Percentiles rank a stretch among this genome's conserved stretches.
Evolutionary conservation across 2,888 invertebrate species (phyloP).

Genomic region (Willowsia nigromaculata): DNA sequence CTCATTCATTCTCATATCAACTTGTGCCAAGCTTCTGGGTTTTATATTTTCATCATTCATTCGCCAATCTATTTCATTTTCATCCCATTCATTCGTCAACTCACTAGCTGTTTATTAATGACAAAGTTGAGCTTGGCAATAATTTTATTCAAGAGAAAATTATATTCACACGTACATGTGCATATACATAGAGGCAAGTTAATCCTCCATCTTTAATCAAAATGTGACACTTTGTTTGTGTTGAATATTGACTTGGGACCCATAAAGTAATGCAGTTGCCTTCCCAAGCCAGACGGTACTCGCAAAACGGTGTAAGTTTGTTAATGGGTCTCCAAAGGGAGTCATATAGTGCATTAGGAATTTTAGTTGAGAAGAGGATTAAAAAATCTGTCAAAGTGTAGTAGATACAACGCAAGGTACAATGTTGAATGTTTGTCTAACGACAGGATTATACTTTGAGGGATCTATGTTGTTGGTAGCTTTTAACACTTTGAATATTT

Average conservation of each 20-base stretch:
- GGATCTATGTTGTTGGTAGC: conserved; percentile 33
- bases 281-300: not conserved
- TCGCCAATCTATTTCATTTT: conserved; percentile 33
- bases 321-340: conserved; percentile 68
- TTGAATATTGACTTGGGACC: conserved; percentile 49
- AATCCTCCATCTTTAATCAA: conserved; percentile 77
- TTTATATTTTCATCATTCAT: conserved; percentile 47
- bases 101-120: conserved; percentile 8
- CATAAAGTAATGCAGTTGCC: conserved; percentile 44
- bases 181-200: conserved; percentile 30
- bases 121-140: not conserved
- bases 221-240: conserved; percentile 76
- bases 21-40: conserved; percentile 39
- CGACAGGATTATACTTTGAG: not conserved
- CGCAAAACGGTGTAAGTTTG: conserved; percentile 57
- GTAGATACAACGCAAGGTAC: not conserved
- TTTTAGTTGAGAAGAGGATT: conserved; percentile 33
- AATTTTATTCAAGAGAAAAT: not conserved
- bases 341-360: conserved; percentile 21
- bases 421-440: conserved; percentile 43
- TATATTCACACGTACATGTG: not conserved
- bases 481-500: conserved; percentile 38
- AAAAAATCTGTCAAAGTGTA: not conserved
- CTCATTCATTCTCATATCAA: conserved; percentile 25
- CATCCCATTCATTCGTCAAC: conserved; percentile 27